Percentiles rank a stretch among this genome's conserved stretches.
phyloP scores from a whole-genome alignment of 2,113 vertebrate genomes.

The Mesitornis unicolor region DNA sequence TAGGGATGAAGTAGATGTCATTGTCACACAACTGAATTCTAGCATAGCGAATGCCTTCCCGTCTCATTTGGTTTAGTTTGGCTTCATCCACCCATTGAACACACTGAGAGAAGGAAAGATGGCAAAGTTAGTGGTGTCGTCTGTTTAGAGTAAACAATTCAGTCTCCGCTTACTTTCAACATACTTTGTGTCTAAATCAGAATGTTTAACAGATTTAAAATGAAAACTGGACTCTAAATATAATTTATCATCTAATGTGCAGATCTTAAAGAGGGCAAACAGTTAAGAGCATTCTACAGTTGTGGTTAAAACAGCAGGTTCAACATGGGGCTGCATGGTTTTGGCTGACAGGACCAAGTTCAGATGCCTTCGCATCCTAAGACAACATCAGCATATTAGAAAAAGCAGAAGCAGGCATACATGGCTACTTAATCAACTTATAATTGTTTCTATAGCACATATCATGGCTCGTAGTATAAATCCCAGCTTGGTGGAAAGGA shows the following conservation, averaged over 20 bases:
- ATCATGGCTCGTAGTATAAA: background rate
- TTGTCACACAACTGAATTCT: conserved; percentile 93
- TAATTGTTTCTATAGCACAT: background rate
- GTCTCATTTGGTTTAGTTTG: conserved; percentile 96
- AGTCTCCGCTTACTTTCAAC: background rate
- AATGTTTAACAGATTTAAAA: background rate
- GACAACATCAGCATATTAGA: background rate
- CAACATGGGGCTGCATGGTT: background rate
- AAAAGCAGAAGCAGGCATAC: background rate
- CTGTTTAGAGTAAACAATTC: background rate
- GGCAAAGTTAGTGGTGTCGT: conserved; percentile 18
- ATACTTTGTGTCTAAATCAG: background rate
- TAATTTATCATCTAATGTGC: background rate
- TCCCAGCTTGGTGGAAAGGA: background rate
- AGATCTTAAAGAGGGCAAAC: background rate
- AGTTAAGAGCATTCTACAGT: background rate
- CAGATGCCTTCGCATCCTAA: background rate
- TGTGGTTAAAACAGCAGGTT: background rate
- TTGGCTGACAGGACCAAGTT: background rate
- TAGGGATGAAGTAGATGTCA: conserved; percentile 98
- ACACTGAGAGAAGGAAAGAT: conserved; percentile 80
- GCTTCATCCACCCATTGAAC: conserved; percentile 99
- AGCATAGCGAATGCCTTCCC: conserved; percentile 94
- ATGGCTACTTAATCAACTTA: background rate
- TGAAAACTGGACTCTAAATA: background rate